Conservation (phyloP, 2,888 invertebrate genomes). For the Aromia moschata region DNA sequence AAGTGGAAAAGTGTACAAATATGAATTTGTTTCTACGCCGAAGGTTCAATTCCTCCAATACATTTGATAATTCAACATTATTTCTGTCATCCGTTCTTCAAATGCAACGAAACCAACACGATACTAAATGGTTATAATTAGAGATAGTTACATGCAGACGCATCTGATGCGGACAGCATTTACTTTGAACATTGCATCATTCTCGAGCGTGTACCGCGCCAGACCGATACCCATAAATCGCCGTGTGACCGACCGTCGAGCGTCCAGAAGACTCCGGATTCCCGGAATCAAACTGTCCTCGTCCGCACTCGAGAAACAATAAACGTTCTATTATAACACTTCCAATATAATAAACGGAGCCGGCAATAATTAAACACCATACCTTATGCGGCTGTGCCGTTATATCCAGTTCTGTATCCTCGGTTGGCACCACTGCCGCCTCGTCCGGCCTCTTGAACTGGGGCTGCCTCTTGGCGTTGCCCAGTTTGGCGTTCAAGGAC, state of each 20-base stretch:
- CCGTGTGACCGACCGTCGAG: constrained; percentile 1
- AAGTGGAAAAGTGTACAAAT: no score
- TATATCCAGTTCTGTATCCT: constrained; percentile 50
- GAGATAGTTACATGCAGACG: no score
- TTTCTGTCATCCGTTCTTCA: no score
- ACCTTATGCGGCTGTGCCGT: constrained; percentile 54
- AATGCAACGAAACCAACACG: no score
- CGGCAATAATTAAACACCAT: constrained; percentile 38
- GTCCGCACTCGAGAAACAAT: constrained; percentile 48
- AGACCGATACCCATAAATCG: constrained; percentile 6
- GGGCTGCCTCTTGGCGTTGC: constrained; percentile 22
- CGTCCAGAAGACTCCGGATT: constrained; percentile 42
- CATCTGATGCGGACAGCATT: no score
- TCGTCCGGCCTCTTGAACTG: constrained; percentile 31
- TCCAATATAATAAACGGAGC: constrained; percentile 48
- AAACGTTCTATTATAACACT: constrained; percentile 51
- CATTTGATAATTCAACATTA: no score
- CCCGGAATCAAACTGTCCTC: constrained; percentile 49
- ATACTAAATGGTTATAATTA: no score
- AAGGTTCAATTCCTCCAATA: no score
- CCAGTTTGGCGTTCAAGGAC: constrained; percentile 55
- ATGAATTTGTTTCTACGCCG: no score
- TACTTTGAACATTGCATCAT: neutral
- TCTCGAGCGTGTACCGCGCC: neutral
- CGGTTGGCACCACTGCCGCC: constrained; percentile 29